phyloP scores from a whole-genome alignment of 2,888 invertebrate species.

The Spatulosminthurus flaviceps region DNA sequence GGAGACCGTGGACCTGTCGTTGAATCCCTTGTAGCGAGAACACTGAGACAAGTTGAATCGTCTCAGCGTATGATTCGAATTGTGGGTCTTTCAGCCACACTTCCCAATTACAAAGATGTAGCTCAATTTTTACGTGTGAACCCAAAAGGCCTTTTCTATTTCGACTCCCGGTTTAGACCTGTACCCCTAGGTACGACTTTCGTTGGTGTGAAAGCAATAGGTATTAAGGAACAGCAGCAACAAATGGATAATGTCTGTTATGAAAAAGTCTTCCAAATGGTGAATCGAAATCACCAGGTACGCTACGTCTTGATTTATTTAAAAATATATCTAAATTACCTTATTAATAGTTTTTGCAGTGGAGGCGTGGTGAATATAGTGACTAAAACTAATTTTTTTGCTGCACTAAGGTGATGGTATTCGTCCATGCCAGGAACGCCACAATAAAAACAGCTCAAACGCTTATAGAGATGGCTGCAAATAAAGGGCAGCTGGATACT shows the following conservation, averaged over 20 bases:
- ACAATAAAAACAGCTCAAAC: constrained; percentile 88
- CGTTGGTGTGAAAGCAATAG: constrained; percentile 81
- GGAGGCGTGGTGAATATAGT: neutral
- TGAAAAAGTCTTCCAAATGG: constrained; percentile 87
- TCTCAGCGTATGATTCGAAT: constrained; percentile 96
- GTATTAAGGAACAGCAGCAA: constrained; percentile 73
- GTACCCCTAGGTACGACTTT: constrained; percentile 94
- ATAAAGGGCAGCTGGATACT: constrained; percentile 75
- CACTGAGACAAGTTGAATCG: constrained; percentile 89
- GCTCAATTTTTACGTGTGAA: constrained; percentile 94
- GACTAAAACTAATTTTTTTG: neutral
- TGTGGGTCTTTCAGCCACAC: constrained; percentile 94
- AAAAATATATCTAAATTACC: too few species aligned
- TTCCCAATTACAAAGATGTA: constrained; percentile 98
- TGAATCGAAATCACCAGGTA: constrained; percentile 88
- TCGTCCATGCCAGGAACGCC: constrained; percentile 91
- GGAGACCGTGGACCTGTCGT: constrained; percentile 98
- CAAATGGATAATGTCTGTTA: constrained; percentile 93
- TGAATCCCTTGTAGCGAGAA: constrained; percentile 95
- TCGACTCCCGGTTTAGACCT: constrained; percentile 92
- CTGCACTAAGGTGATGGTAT: constrained; percentile 57
- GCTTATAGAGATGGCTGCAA: constrained; percentile 82
- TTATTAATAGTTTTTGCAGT: too few species aligned
- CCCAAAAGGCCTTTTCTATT: constrained; percentile 92
- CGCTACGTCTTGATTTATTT: too few species aligned